Evolutionary conservation across 2,113 vertebrate species (phyloP), one percentile per base, ranked within the genome.

Genomic region (Trichomycterus rosablanca): DNA sequence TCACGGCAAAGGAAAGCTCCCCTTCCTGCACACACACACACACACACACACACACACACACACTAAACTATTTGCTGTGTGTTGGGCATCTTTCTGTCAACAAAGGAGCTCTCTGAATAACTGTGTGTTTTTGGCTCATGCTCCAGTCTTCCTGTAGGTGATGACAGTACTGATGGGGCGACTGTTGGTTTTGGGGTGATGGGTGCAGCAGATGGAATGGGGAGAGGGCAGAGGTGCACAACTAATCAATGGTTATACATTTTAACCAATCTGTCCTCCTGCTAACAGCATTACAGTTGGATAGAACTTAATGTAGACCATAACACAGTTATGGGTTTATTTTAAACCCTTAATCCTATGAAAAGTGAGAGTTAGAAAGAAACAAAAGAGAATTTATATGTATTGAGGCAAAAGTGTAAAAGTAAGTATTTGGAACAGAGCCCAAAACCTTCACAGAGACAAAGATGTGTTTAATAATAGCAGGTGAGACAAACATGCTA

Each of bases 1-100:
- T 90, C 90, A 90, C 89, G 89, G 88, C 76, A 81, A 86, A 67
- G 84, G 79, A 87, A 85, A 85, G 86, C 84, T 81, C 85, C 83
- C 81, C 78, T 80, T 84, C 75, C 87, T 81, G 83, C 70, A 81
- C 72, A 20, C 76, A 84, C 79, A 80, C 54, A 87, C 72, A 73
- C 79, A n/a, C n/a, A n/a, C n/a, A n/a, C 46, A 40, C 34, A 72
- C 32, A 65, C 73, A 50, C 32, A 62, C 72, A 61, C 40, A 43
- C 48, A 51, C n/a, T n/a, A n/a, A n/a, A n/a, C n/a, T n/a, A n/a
- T n/a, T n/a, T 46, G 39, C 50, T 80, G 83, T 16, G 34, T 55
- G 18, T 61, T 19, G 42, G 39, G 63, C 87, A 84, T 91, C 87
- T 91, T 90, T 90, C 87, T 90, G 85, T 91, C 89, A 89, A 88